Evolutionary conservation across 2,113 vertebrate genomes (phyloP).

Genomic region (Ceuthmochares aereus): DNA sequence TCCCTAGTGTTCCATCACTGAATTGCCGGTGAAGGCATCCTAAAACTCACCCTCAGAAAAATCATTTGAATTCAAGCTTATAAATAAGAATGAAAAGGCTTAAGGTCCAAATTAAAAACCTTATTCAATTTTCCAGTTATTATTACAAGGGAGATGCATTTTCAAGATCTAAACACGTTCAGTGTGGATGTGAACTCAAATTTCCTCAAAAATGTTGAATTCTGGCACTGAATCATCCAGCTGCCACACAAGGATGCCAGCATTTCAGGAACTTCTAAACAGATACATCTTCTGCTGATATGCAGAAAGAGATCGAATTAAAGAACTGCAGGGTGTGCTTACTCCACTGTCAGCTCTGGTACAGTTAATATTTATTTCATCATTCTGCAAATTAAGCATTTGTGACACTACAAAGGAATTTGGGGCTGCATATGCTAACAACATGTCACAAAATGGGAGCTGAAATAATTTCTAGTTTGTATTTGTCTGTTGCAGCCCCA

Average conservation of each 20-base stretch:
- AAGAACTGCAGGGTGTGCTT: not conserved
- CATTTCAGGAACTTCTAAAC: not conserved
- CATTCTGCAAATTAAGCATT: not conserved
- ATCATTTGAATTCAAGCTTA: not conserved
- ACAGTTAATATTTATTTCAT: not conserved
- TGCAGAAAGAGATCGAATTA: not conserved
- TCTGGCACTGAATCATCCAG: not conserved
- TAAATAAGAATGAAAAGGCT: not conserved
- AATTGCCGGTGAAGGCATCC: not conserved
- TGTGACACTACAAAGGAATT: constrained; percentile 22
- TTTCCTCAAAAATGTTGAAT: not conserved
- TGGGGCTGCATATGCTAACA: not conserved
- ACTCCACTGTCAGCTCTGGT: not conserved
- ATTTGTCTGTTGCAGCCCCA: not conserved
- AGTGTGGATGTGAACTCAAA: not conserved
- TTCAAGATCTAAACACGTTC: not conserved
- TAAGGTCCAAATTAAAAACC: not conserved
- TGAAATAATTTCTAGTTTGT: not conserved
- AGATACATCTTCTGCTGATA: not conserved
- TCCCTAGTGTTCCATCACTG: not conserved
- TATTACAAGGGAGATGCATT: not conserved
- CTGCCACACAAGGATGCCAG: not conserved
- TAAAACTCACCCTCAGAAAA: not conserved
- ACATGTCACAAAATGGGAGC: not conserved
- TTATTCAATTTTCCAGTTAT: not conserved